Conservation (phyloP, 2,888 invertebrate genomes). For the Nephrotoma appendiculata region DNA sequence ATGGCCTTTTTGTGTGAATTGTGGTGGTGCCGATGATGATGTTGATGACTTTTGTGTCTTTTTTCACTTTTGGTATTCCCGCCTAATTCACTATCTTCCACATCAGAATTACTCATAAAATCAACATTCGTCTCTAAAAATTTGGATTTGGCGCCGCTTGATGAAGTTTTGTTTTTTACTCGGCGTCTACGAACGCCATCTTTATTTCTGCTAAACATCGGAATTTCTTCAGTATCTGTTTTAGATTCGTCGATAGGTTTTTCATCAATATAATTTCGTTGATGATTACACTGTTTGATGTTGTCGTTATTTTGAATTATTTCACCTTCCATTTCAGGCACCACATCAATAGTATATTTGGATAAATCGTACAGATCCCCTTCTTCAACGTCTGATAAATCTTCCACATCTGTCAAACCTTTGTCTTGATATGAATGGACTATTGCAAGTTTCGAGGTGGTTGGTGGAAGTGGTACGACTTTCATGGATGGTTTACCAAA, state of each 20-base stretch:
- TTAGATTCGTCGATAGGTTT: slow-evolving; percentile 22
- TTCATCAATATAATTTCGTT: slow-evolving; percentile 14
- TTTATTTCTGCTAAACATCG: slow-evolving; percentile 15
- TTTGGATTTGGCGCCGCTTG: neutral
- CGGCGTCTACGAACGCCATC: slow-evolving; percentile 22
- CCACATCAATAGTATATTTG: slow-evolving; percentile 14
- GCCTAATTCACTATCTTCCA: slow-evolving; percentile 32
- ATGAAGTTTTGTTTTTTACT: slow-evolving; percentile 18
- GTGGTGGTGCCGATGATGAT: neutral
- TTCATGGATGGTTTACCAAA: slow-evolving; percentile 32
- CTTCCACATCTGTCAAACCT: slow-evolving; percentile 28
- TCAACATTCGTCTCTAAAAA: neutral
- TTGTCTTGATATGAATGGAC: slow-evolving; percentile 19
- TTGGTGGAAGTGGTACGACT: slow-evolving; percentile 33
- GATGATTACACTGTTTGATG: slow-evolving; percentile 18
- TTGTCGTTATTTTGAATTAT: slow-evolving; percentile 15
- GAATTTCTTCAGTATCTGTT: slow-evolving; percentile 36
- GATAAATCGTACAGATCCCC: slow-evolving; percentile 11
- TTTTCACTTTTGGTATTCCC: slow-evolving; percentile 19
- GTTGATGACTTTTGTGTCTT: slow-evolving; percentile 7
- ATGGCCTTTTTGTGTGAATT: neutral
- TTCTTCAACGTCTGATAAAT: slow-evolving; percentile 29
- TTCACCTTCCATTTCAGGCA: slow-evolving; percentile 20
- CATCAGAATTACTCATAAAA: slow-evolving; percentile 23
- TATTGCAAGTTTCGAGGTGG: slow-evolving; percentile 23